Conservation (phyloP, 1,140 invertebrate species). For the Cherax quadricarinatus region DNA sequence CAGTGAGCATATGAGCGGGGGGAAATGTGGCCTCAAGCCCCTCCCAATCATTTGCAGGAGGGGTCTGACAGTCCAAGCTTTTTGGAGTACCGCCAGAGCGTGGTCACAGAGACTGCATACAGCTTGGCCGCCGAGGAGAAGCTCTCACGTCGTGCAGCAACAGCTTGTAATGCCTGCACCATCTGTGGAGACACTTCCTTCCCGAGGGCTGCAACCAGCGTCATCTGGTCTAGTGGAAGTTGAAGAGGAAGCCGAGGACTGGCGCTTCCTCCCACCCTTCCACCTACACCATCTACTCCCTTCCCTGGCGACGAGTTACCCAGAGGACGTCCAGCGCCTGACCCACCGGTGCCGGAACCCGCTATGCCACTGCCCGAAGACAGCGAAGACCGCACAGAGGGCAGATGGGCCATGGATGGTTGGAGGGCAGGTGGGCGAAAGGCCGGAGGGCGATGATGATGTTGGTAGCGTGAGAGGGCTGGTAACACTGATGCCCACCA, state of each 20-base stretch:
- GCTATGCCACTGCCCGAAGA: neutral
- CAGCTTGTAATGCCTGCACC: slow-evolving; percentile 72
- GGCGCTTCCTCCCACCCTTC: slow-evolving; percentile 44
- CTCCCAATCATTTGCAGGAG: slow-evolving; percentile 50
- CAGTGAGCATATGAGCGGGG: slow-evolving; percentile 43
- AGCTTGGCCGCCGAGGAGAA: slow-evolving; percentile 74
- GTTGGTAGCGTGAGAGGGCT: slow-evolving; percentile 69
- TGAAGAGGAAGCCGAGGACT: slow-evolving; percentile 37
- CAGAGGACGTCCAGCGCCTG: neutral
- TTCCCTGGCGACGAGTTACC: slow-evolving; percentile 35
- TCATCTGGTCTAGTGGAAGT: slow-evolving; percentile 66
- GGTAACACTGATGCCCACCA: slow-evolving; percentile 73
- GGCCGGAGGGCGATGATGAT: slow-evolving; percentile 44
- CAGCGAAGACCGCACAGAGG: slow-evolving; percentile 40
- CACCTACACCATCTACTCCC: slow-evolving; percentile 41
- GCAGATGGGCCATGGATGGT: slow-evolving; percentile 62
- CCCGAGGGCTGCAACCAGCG: slow-evolving; percentile 67
- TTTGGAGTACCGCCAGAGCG: slow-evolving; percentile 73
- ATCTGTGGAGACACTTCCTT: slow-evolving; percentile 73
- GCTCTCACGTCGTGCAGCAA: slow-evolving; percentile 71
- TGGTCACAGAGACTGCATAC: slow-evolving; percentile 73
- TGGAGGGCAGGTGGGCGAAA: slow-evolving; percentile 49
- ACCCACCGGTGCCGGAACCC: neutral
- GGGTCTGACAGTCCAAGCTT: slow-evolving; percentile 66
- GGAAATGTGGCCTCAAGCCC: slow-evolving; percentile 16